Percentiles rank a stretch among this genome's conserved stretches.
These are phyloP conservation scores for Trachemys scripta DNA, from an alignment of 2,113 vertebrate species.

Conservation along the genomic window DNA sequence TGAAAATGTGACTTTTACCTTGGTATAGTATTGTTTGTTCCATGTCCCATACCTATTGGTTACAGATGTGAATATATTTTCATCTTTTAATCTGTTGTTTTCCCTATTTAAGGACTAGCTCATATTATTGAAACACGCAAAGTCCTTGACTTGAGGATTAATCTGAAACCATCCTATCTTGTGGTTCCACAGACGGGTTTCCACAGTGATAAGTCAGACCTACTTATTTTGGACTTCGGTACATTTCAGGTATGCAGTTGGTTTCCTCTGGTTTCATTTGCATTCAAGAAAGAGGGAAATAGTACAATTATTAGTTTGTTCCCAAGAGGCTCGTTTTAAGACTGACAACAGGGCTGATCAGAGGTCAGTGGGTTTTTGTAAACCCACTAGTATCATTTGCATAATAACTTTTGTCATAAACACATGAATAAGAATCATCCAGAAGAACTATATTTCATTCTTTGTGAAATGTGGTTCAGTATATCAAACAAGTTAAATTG, in stretches of 20 bases:
- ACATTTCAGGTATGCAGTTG: constrained; percentile 86
- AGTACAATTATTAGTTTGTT: neutral
- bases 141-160: constrained; percentile 90
- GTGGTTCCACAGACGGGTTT: constrained; percentile 91
- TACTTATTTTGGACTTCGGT: constrained; percentile 95
- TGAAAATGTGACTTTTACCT: neutral
- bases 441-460: neutral
- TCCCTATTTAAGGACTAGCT: constrained; percentile 84
- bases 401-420: neutral
- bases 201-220: constrained; percentile 82
- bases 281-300: neutral
- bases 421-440: neutral
- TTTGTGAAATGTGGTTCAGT: neutral
- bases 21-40: neutral
- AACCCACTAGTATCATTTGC: neutral
- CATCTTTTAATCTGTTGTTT: neutral
- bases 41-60: neutral
- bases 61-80: neutral
- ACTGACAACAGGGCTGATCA: neutral
- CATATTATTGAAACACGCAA: constrained; percentile 97
- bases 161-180: constrained; percentile 95
- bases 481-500: neutral
- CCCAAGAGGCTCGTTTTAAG: neutral
- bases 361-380: neutral
- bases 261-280: rapidly evolving